phyloP scores from a whole-genome alignment of 2,113 vertebrate genomes.

The Zootoca vivipara region DNA sequence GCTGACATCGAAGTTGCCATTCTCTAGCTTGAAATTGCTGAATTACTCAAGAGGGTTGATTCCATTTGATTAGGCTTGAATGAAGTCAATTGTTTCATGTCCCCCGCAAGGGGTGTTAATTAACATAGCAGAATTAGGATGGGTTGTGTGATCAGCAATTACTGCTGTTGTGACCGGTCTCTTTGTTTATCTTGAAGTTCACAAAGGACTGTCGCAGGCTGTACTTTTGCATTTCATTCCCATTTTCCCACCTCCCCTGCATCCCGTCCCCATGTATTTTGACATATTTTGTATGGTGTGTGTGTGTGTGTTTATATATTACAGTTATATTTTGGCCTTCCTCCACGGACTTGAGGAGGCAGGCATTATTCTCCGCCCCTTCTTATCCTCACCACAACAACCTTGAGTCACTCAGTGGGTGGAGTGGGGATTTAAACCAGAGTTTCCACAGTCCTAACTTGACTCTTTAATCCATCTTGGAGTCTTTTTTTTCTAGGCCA shows the following conservation, averaged over 20 bases:
- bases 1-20: background rate
- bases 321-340: background rate
- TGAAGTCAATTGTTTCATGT: background rate
- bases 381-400: background rate
- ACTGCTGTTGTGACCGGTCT: background rate
- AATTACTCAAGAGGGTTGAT: background rate
- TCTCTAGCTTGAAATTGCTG: background rate
- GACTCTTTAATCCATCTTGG: no score
- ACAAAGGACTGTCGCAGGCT: background rate
- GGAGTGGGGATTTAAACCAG: background rate
- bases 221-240: background rate
- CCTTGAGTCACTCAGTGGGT: background rate
- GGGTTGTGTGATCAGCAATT: background rate
- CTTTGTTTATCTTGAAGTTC: background rate
- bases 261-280: background rate
- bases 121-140: background rate
- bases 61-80: background rate
- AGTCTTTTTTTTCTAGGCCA: no score
- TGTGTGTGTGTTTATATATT: no score
- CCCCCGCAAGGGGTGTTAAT: background rate
- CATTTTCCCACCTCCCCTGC: background rate
- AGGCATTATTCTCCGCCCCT: background rate
- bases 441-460: no score
- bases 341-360: background rate
- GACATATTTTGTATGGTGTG: background rate